phyloP scores from a whole-genome alignment of 1,140 invertebrate genomes.

The Lucilia sericata region DNA sequence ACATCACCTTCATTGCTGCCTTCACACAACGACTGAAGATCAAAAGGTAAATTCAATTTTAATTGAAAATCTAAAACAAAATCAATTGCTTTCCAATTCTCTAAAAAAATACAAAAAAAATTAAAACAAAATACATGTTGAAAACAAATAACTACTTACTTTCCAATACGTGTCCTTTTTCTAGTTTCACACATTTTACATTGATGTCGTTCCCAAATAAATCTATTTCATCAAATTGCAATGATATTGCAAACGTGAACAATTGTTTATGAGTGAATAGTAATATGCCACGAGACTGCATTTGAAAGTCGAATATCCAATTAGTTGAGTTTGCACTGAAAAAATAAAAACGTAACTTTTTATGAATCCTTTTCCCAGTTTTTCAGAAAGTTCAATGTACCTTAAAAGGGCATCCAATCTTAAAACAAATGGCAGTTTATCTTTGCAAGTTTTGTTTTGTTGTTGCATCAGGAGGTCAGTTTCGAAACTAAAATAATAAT shows the following conservation, averaged over 20 bases:
- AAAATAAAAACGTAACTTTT: background rate
- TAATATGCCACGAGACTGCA: background rate
- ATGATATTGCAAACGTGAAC: conserved; percentile 19
- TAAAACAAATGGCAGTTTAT: background rate
- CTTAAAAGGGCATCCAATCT: background rate
- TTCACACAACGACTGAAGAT: background rate
- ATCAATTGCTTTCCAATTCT: conserved; percentile 46
- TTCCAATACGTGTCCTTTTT: background rate
- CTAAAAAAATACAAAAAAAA: conserved; percentile 9
- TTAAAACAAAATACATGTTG: background rate
- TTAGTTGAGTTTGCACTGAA: conserved; percentile 21
- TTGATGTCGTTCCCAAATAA: conserved; percentile 7
- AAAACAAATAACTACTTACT: conserved; percentile 10
- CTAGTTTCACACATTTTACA: conserved; percentile 17
- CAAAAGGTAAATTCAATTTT: conserved; percentile 37
- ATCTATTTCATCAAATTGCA: conserved; percentile 1
- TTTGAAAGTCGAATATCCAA: conserved; percentile 45
- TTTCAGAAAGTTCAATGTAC: background rate
- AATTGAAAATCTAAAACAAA: conserved; percentile 45
- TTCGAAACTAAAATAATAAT: background rate
- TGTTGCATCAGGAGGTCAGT: background rate
- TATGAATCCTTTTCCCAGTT: background rate
- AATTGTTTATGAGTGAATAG: conserved; percentile 33
- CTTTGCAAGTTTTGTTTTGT: background rate
- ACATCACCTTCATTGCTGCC: background rate